A percentile compares a stretch with the other conserved stretches of the same genome.
phyloP scores from a whole-genome alignment of 1,140 invertebrate species.

The Drosophila ananassae region DNA sequence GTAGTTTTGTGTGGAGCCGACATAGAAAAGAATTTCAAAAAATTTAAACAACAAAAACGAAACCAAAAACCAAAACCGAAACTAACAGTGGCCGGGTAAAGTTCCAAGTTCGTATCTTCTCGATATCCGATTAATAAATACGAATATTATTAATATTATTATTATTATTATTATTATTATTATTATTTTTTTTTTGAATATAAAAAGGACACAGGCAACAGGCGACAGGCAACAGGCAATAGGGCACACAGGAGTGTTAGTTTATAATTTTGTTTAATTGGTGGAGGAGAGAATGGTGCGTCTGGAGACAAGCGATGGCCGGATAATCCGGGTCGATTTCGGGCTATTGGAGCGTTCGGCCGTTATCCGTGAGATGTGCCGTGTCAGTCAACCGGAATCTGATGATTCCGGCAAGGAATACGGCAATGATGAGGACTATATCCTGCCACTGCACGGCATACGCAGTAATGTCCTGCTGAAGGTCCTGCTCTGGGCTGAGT shows the following conservation, averaged over 20 bases:
- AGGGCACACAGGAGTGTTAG: neutral
- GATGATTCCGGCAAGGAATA: neutral
- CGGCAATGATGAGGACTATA: neutral
- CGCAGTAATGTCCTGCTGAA: conserved; percentile 20
- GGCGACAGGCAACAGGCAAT: no score
- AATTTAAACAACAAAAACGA: no score
- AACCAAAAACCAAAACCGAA: no score
- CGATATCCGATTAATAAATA: no score
- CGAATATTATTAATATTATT: no score
- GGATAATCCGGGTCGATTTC: neutral
- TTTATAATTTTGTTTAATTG: neutral
- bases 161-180: no score
- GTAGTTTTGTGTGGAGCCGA: neutral
- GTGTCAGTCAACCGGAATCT: neutral
- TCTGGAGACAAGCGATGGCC: neutral
- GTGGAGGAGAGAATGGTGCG: neutral
- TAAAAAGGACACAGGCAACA: no score
- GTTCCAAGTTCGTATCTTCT: no score
- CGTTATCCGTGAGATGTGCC: neutral
- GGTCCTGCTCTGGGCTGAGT: conserved; percentile 38
- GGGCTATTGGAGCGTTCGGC: neutral
- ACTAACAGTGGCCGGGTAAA: no score
- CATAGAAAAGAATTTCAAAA: neutral
- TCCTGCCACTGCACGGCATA: conserved; percentile 20
- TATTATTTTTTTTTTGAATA: no score